phyloP scores from a whole-genome alignment of 2,888 invertebrate species.

The Pinctada fucata region DNA sequence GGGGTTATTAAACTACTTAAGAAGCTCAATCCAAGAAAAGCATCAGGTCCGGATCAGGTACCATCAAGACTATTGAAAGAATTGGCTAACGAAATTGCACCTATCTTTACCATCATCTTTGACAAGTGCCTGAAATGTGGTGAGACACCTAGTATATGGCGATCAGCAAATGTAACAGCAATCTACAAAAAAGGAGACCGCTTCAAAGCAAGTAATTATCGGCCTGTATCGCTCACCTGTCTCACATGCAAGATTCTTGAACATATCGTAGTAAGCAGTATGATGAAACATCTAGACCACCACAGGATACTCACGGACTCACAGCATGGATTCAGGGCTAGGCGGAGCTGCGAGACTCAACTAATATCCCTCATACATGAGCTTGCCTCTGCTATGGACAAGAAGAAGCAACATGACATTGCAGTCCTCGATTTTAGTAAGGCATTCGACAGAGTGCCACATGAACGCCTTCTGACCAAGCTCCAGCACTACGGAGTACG shows the following conservation, averaged over 20 bases:
- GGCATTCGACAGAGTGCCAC: slow-evolving; percentile 7
- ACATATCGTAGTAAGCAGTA: no score
- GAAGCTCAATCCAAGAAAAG: slow-evolving; percentile 10
- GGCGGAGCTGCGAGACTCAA: slow-evolving; percentile 31
- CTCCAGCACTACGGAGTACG: not conserved
- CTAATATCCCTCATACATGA: slow-evolving; percentile 5
- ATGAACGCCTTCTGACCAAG: not conserved
- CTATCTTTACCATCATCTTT: slow-evolving; percentile 1
- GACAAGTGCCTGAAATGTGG: not conserved
- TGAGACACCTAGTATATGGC: not conserved
- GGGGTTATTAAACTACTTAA: slow-evolving; percentile 3
- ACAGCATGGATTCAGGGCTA: slow-evolving; percentile 35
- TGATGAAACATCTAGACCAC: no score
- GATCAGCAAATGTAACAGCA: no score
- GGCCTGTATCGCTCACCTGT: not conserved
- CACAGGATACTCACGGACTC: slow-evolving; percentile 32
- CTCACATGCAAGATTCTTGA: not conserved
- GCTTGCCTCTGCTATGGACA: slow-evolving; percentile 24
- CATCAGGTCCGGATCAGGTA: not conserved
- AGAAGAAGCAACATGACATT: slow-evolving; percentile 3
- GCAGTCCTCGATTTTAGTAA: slow-evolving; percentile 20
- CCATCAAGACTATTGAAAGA: not conserved
- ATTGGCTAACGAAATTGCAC: not conserved
- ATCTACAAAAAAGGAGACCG: not conserved
- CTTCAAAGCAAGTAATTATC: not conserved